Base-by-base conservation (phyloP, 2,888 invertebrate species). In the Zhuqinia jingwanae region DNA sequence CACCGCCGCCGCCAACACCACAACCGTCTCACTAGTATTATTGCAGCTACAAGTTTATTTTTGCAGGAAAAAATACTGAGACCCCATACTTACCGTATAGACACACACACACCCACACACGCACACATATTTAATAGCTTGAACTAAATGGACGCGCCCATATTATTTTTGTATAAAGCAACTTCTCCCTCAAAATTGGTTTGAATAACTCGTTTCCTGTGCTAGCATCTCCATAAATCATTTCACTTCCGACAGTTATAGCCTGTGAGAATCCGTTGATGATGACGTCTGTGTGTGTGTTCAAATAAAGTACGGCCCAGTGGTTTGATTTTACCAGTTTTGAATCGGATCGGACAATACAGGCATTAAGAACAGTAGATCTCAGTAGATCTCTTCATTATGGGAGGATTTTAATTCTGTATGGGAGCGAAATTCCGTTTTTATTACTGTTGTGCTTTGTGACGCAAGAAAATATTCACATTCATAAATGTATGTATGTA, bases 221-320 rank as follows among this genome's bases (percentile, higher is more conserved):
- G 70, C 65, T 65, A 20, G 58, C 80, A 83, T 76, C 75, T 88
- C 82, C 87, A 89, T 89, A 89, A 89, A 89, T 89, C 89, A 89
- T 87, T 81, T 56, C 70, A 89, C 86, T 89, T 89, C 89, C 89
- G 89, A 89, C 89, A 87, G 87, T 86, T 86, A 81, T 86, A 85
- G 85, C 75, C 75, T 85, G 68, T 58, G 70, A 56, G 27, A 45
- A 68, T 42, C 78, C 60, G 42, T 58, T 22, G 75, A 85, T 75
- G 85, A 85, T 75, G 85, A 79, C 65, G 17, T n/a, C n/a, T n/a
- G n/a, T n/a, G n/a, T n/a, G n/a, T n/a, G n/a, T n/a, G 36, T 3
- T 36, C 15, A 50, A 56, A 63, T 80, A 80, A 75, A 80, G 63
- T 80, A 60, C 79, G 85, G 79, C 80, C 75, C 85, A 85, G 22